Percentiles rank a stretch among this genome's conserved stretches.
Conservation (phyloP, 2,888 invertebrate genomes). For the Hipparchia semele region DNA sequence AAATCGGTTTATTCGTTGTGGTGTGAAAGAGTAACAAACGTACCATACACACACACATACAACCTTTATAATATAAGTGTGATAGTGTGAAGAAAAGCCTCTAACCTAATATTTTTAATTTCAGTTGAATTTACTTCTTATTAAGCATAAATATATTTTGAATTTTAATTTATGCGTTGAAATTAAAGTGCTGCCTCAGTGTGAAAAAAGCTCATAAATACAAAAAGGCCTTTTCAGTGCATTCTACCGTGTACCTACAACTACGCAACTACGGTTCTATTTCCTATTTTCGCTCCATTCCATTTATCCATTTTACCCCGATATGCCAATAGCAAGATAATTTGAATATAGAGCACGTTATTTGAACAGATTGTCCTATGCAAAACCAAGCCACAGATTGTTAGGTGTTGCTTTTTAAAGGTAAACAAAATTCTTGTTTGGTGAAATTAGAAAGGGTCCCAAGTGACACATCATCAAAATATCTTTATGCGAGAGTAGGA, state of each 20-base stretch:
- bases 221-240: slow-evolving; percentile 10
- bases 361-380: slow-evolving; percentile 8
- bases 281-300: slow-evolving; percentile 17
- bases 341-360: slow-evolving; percentile 21
- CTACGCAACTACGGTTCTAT: slow-evolving; percentile 6
- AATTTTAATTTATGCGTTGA: neutral
- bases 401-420: neutral
- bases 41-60: no score
- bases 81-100: no score
- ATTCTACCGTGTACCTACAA: neutral
- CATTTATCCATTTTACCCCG: slow-evolving; percentile 19
- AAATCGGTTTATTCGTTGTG: no score
- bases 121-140: neutral
- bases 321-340: slow-evolving; percentile 20
- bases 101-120: neutral
- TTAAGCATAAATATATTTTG: neutral
- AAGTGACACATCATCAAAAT: neutral
- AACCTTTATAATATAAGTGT: no score
- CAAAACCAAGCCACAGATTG: neutral
- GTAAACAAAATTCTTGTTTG: neutral
- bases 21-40: no score
- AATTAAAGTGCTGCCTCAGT: neutral
- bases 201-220: slow-evolving; percentile 4
- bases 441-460: neutral
- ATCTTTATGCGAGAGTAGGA: no score